Evolutionary conservation across 2,888 invertebrate genomes (phyloP).

Genomic region (Nudaria mundana): DNA sequence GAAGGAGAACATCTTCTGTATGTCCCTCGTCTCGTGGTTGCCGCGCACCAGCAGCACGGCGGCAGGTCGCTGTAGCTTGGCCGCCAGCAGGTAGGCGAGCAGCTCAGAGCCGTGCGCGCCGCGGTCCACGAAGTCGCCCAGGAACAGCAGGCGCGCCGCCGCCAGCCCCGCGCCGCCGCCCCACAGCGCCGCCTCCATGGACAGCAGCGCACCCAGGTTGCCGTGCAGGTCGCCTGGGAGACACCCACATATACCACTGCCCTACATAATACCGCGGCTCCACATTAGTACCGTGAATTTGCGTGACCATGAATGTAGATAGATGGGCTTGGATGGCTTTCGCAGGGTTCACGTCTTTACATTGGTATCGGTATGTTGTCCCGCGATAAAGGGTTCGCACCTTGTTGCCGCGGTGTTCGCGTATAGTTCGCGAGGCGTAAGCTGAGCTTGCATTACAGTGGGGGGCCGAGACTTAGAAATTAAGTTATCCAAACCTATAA

Average conservation of each 20-base stretch:
- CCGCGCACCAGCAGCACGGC: slow-evolving; percentile 85
- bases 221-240: slow-evolving; percentile 87
- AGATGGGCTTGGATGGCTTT: too few relatives aligned
- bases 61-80: slow-evolving; percentile 84
- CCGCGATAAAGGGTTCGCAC: too few relatives aligned
- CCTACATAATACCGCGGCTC: not conserved
- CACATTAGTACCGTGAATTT: too few relatives aligned
- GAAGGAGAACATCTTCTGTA: slow-evolving; percentile 88
- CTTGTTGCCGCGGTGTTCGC: too few relatives aligned
- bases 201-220: slow-evolving; percentile 84
- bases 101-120: slow-evolving; percentile 86
- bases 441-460: too few relatives aligned
- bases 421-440: too few relatives aligned
- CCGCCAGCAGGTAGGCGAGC: slow-evolving; percentile 85
- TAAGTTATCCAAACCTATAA: slow-evolving; percentile 53
- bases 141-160: slow-evolving; percentile 84
- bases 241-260: not conserved
- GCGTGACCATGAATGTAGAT: too few relatives aligned
- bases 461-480: too few relatives aligned
- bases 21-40: slow-evolving; percentile 88
- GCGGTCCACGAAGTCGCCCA: slow-evolving; percentile 90
- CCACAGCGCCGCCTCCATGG: slow-evolving; percentile 87
- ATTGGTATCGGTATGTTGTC: too few relatives aligned
- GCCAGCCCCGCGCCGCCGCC: slow-evolving; percentile 83
- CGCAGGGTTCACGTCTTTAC: too few relatives aligned